Conservation (phyloP, 2,113 vertebrate genomes). For the Scalopus aquaticus region DNA sequence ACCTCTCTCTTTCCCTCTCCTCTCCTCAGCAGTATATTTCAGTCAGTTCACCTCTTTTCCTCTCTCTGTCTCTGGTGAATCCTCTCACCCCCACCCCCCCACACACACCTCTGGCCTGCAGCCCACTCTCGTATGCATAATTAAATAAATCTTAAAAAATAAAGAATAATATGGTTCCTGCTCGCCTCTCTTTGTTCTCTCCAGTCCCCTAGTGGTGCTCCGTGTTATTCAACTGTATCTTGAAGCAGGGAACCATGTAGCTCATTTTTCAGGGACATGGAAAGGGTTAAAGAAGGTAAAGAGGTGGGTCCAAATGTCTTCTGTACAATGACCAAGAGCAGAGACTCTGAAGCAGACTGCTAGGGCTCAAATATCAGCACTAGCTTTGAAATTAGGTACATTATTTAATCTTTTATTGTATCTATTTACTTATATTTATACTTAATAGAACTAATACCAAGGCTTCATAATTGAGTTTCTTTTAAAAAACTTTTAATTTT, state of each 20-base stretch:
- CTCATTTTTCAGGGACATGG: background rate
- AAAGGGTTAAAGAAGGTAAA: background rate
- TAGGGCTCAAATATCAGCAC: background rate
- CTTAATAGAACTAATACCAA: background rate
- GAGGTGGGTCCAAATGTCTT: background rate
- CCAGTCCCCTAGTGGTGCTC: rapidly evolving
- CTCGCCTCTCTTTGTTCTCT: rapidly evolving
- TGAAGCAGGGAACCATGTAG: background rate
- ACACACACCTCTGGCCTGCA: no score
- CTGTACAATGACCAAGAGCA: background rate
- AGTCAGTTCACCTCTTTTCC: no score
- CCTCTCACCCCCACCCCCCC: no score
- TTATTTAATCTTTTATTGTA: background rate
- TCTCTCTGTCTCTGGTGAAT: no score
- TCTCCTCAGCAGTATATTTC: no score
- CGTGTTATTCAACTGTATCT: background rate
- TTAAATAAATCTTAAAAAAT: no score
- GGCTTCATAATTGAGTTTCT: slow-evolving; percentile 12
- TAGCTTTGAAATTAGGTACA: background rate
- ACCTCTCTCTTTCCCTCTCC: no score
- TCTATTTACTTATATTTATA: background rate
- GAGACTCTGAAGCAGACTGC: background rate
- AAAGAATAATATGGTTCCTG: no score
- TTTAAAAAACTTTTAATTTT: slow-evolving; percentile 7
- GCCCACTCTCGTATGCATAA: no score